phyloP scores from a whole-genome alignment of 2,113 vertebrate genomes.

The Xenus cinereus region DNA sequence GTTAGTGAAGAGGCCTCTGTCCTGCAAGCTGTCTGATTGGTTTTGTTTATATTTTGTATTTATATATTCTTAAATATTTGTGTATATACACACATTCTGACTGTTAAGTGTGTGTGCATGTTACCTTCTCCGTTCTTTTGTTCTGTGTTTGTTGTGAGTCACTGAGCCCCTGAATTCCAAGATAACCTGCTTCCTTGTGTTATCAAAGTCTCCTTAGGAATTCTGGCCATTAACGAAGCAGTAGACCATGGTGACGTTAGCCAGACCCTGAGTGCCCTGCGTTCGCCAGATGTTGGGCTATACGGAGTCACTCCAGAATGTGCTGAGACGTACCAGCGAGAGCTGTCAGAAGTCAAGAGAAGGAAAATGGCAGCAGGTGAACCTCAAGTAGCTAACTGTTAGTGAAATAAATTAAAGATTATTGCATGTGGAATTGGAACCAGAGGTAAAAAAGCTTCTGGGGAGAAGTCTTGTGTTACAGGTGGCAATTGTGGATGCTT shows the following conservation, averaged over 20 bases:
- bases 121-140: background rate
- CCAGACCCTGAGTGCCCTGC: conserved; percentile 82
- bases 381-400: background rate
- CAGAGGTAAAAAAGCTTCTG: background rate
- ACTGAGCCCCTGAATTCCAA: background rate
- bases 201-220: conserved; percentile 86
- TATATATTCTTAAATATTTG: background rate
- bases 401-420: background rate
- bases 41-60: background rate
- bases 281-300: conserved; percentile 83
- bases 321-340: conserved; percentile 84
- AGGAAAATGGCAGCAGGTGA: conserved; percentile 82
- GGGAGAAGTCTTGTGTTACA: background rate
- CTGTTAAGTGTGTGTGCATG: background rate
- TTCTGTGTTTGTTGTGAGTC: background rate
- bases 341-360: conserved; percentile 80
- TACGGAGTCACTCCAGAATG: conserved; percentile 95
- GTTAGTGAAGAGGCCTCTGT: background rate
- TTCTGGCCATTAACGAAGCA: conserved; percentile 89
- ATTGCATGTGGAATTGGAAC: background rate
- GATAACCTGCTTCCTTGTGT: background rate
- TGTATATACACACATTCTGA: fast-evolving
- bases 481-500: background rate
- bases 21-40: background rate
- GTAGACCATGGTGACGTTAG: conserved; percentile 80